phyloP scores from a whole-genome alignment of 2,797 vertebrate species.

The Neosalanx taihuensis region DNA sequence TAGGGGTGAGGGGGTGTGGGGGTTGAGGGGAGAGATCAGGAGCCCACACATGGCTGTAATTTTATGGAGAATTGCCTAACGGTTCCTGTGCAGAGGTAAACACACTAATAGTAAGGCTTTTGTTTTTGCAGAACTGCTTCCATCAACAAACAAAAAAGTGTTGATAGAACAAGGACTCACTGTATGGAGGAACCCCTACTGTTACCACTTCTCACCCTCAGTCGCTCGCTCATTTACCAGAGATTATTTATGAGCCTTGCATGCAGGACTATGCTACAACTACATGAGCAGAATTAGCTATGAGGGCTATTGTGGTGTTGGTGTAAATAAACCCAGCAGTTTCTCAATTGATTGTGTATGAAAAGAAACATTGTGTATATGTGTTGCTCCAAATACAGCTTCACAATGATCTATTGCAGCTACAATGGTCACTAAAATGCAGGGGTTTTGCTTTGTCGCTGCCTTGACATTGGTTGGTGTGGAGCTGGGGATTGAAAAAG shows the following conservation, averaged over 20 bases:
- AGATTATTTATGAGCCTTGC: constrained; percentile 28
- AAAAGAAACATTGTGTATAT: constrained; percentile 2
- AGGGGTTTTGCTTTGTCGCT: constrained; percentile 3
- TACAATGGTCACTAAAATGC: background rate
- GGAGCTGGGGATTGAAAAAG: constrained; percentile 32
- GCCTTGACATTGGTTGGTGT: constrained; percentile 20
- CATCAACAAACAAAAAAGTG: constrained; percentile 73
- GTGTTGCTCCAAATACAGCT: background rate
- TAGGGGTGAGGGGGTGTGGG: constrained; percentile 35
- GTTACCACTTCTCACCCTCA: constrained; percentile 62
- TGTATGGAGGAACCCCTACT: constrained; percentile 62
- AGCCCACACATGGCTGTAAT: constrained; percentile 81
- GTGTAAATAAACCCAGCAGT: background rate
- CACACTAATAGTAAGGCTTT: constrained; percentile 75
- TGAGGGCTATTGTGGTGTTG: background rate
- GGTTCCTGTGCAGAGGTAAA: constrained; percentile 80
- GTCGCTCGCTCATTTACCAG: constrained; percentile 27
- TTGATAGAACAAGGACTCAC: constrained; percentile 53
- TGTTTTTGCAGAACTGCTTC: constrained; percentile 77
- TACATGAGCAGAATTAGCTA: background rate
- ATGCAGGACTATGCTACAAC: background rate
- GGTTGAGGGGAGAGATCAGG: constrained; percentile 48
- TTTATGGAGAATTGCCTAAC: constrained; percentile 78
- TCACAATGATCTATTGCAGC: background rate
- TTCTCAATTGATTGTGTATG: background rate